Base-by-base conservation (phyloP, 2,888 invertebrate species). In the Argyresthia goedartella region DNA sequence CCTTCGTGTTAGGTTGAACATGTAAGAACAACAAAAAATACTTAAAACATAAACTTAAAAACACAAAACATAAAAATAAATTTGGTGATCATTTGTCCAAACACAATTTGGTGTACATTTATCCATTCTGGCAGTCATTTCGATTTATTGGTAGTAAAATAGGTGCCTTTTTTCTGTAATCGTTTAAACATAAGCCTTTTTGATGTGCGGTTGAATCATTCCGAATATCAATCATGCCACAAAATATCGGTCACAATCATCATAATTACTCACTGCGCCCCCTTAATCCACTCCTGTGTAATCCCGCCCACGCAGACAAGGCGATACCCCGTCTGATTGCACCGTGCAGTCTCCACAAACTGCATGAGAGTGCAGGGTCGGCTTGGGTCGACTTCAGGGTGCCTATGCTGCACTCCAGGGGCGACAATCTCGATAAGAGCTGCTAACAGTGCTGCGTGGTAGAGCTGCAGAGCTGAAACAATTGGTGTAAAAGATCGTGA, bases 221-320 rank as follows among this genome's bases (percentile, higher is more conserved):
- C 39, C 10, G 3, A 1, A 39, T 39, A 11, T n/a, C 10, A 39
- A 9, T 39, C 4, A 11, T 9, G 10, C 8, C 9, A 8, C 39
- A 39, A 39, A 11, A n/a, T 11, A 39, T 39, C 2, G 3, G 4
- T 4, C n/a, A 39, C 10, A 11, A 39, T 39, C 1, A 11, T 39
- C n/a, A 39, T 6, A 39, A 39, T 8, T 34, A 58, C 72, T 63
- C 58, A 82, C 84, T 73, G 73, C 35, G 64, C 58, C 13, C 66
- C 71, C 36, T 59, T 64, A 36, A 70, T 62, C 79, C 79, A 81
- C 48, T 67, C 60, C 8, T 55, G 62, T 1, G 69, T 59, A 7
- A 84, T 60, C 0, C 82, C 84, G 48, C 67, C 61, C 15, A 56
- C 60, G 56, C 84, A 84, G 4, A 62, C 55, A 10, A 84, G 62